Evolutionary conservation across 2,888 invertebrate species (phyloP), one percentile per base, ranked within the genome.

Genomic region (Tipula vernalis): DNA sequence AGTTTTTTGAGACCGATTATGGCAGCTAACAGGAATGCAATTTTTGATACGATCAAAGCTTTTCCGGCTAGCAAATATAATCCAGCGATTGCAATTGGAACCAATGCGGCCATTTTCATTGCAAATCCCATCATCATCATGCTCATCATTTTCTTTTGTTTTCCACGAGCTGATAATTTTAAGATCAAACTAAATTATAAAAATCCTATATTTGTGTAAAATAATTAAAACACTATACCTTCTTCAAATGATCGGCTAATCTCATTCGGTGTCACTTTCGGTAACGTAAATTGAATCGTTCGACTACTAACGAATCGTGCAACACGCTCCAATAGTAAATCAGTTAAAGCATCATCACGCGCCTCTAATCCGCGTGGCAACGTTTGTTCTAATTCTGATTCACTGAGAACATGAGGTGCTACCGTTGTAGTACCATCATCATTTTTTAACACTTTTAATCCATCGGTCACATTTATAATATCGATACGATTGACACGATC

Each of bases 101-200:
- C 93, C 93, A 97, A 92, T 2, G 96, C 96, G 28, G 95, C 95
- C 94, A 96, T 94, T 91, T 97, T 97, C 94, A 96, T 96, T 4
- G 95, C 95, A 88, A 95, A 94, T 5, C 96, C 96, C 96, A 96
- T 96, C 95, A 96, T 96, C 96, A 97, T 96, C 94, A 96, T 96
- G 47, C 95, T 94, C 96, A 97, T 96, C 96, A 96, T 96, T 89
- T 96, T 96, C 93, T 96, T 96, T 96, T 96, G 96, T 91, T 96
- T 96, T 2, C 96, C 96, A 88, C 96, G 94, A 89, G 96, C 95
- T 95, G 93, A 86, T 57, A 15, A 15, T 28, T 1, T 28, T 2
- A 28, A 28, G 28, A 71, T 28, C 28, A 28, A 6, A 39, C 3
- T 2, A 6, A 39, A 39, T 28, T 28, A 51, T 51, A 10, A 93